These are phyloP conservation scores for Aspidiotus rigidus DNA, from an alignment of 2,888 invertebrate genomes.

Conservation along the genomic window DNA sequence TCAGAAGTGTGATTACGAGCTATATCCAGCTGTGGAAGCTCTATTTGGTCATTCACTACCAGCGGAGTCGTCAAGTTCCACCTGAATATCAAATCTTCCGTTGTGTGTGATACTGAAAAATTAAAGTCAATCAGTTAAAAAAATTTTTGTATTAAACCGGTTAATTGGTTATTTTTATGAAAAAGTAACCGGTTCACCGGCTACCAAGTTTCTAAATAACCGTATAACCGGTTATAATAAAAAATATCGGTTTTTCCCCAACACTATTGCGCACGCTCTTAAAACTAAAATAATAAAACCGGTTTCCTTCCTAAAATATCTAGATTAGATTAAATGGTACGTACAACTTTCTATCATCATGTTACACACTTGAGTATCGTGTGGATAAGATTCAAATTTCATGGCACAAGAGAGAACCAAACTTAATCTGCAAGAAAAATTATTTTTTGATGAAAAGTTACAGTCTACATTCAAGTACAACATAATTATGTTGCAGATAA, in stretches of 20 bases:
- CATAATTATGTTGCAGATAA: too few relatives aligned
- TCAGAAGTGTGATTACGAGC: conserved; percentile 80
- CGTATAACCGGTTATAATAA: too few relatives aligned
- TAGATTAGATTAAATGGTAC: conserved; percentile 43
- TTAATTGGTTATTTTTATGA: too few relatives aligned
- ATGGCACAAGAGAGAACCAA: conserved; percentile 85
- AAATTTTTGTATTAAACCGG: too few relatives aligned
- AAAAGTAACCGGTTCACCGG: too few relatives aligned
- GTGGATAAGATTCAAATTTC: conserved; percentile 89
- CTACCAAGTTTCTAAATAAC: too few relatives aligned
- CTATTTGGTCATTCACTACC: conserved; percentile 78
- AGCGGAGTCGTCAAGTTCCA: conserved; percentile 82
- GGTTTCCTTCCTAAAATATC: too few relatives aligned
- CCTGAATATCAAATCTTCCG: conserved; percentile 77
- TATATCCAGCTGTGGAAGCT: conserved; percentile 78
- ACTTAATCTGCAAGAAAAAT: conserved; percentile 57
- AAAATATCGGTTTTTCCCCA: too few relatives aligned
- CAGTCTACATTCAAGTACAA: too few relatives aligned
- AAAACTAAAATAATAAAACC: too few relatives aligned
- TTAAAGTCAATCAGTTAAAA: not conserved
- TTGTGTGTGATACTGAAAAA: conserved; percentile 70
- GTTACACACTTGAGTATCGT: conserved; percentile 85
- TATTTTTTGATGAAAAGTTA: not conserved
- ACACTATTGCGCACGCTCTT: too few relatives aligned
- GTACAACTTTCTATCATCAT: conserved; percentile 92